Evolutionary conservation across 2,797 vertebrate species (phyloP).

Genomic region (Diplodus sargus): DNA sequence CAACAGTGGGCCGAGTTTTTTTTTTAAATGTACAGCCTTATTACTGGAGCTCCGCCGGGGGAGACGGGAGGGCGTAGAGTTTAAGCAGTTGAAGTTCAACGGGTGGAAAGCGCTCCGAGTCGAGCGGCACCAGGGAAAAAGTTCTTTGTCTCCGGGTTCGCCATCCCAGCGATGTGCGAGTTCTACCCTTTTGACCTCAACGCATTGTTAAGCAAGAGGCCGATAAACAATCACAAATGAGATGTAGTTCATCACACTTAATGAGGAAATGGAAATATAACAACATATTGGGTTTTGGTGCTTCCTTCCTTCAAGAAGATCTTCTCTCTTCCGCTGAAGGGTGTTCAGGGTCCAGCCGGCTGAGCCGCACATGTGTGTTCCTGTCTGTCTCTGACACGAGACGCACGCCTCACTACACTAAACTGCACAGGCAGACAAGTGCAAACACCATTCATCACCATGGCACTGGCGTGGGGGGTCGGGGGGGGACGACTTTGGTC

Average conservation of each 20-base stretch:
- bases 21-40: conserved; percentile 48
- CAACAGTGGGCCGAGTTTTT: conserved; percentile 38
- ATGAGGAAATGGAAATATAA: conserved; percentile 3
- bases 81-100: conserved; percentile 19
- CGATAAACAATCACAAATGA: not conserved
- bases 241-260: not conserved
- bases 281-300: not conserved
- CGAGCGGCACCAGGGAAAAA: conserved; percentile 15
- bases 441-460: conserved; percentile 78
- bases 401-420: conserved; percentile 65
- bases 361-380: conserved; percentile 26
- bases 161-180: not conserved
- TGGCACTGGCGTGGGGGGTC: conserved; percentile 43
- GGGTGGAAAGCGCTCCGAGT: conserved; percentile 40
- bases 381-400: conserved; percentile 57
- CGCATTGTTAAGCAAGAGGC: not conserved
- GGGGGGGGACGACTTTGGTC: conserved; percentile 51
- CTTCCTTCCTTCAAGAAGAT: conserved; percentile 5
- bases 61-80: conserved; percentile 31
- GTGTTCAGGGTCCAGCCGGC: conserved; percentile 15
- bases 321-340: conserved; percentile 2
- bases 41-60: conserved; percentile 20
- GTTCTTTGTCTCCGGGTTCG: conserved; percentile 1
- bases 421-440: conserved; percentile 65
- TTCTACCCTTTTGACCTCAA: not conserved